Base-by-base conservation (phyloP, 2,888 invertebrate species). In the Xanthostigma xanthostigma region DNA sequence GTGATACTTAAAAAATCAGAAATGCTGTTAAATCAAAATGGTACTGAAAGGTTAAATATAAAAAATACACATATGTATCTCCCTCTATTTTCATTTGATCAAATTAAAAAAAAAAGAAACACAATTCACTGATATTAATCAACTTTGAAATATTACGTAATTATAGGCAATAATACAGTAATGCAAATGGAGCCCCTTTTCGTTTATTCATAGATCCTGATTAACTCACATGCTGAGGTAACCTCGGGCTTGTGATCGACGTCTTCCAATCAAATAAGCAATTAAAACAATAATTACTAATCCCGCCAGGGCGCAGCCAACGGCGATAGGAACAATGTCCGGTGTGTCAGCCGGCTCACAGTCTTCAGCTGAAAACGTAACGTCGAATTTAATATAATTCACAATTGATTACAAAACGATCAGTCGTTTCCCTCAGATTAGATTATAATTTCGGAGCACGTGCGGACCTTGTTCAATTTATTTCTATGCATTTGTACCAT, bases 291-390 rank as follows among this genome's bases (percentile, higher is more conserved):
- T 80, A 51, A 94, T 71, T 54, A 97, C 92, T 50, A 96, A 76
- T 45, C 79, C 88, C 53, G 88, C 91, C 50, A 98, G 74, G 45
- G 91, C 89, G 64, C 90, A 89, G 12, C 97, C 98, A 53, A 98
- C 97, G 17, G 90, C 92, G 63, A 98, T 95, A 27, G 97, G 97
- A 50, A 98, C 95, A 53, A 92, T 78, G 70, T 96, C 96, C 12
- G 88, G 80, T 6, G 85, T 81, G 58, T 81, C 80, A 37, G 73
- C 72, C 49, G 78, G 72, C 57, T 76, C 75, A 66, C 90, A 90
- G 60, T 87, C 84, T 60, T 77, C 71, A 2, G 79, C 85, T 85
- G 66, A 2, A 69, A 65, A 53, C 53, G 27, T n/a, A 36, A 43
- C 12, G 38, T 35, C 78, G 66, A 86, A 88, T 41, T 14, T n/a